phyloP scores from a whole-genome alignment of 2,888 invertebrate genomes.

The Eretmocerus hayati region DNA sequence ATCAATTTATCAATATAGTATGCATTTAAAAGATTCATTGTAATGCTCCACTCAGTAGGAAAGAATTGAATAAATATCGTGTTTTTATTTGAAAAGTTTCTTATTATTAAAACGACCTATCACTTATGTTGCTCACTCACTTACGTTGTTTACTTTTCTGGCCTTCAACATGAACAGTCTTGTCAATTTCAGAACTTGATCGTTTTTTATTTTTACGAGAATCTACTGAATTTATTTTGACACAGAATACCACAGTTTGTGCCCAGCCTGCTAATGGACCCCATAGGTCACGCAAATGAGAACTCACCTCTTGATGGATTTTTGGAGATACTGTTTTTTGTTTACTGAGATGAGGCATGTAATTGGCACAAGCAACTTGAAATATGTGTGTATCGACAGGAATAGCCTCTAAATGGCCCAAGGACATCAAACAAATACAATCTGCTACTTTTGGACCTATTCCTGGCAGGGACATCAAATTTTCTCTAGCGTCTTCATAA shows the following conservation, averaged over 20 bases:
- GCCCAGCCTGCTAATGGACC: constrained; percentile 92
- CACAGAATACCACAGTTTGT: constrained; percentile 67
- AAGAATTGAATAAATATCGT: no score
- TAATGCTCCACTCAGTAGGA: no score
- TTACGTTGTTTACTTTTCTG: no score
- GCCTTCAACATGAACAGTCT: no score
- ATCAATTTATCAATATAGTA: no score
- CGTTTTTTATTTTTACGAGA: constrained; percentile 13
- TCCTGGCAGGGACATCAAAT: constrained; percentile 72
- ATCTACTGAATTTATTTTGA: constrained; percentile 33
- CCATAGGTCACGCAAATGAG: constrained; percentile 71
- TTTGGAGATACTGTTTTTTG: constrained; percentile 74
- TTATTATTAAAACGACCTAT: no score
- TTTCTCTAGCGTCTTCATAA: constrained; percentile 66
- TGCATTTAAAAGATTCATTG: no score
- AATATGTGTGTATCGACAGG: constrained; percentile 96
- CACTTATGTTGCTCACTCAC: no score
- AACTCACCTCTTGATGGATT: constrained; percentile 80
- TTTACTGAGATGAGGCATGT: constrained; percentile 67
- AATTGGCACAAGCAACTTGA: constrained; percentile 77
- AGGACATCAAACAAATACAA: constrained; percentile 94
- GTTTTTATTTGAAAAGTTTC: no score
- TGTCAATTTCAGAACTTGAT: background rate
- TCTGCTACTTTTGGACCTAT: constrained; percentile 97
- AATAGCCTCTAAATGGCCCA: constrained; percentile 79